Evolutionary conservation across 2,797 vertebrate species (phyloP).

Genomic region (Smutsia gigantea): DNA sequence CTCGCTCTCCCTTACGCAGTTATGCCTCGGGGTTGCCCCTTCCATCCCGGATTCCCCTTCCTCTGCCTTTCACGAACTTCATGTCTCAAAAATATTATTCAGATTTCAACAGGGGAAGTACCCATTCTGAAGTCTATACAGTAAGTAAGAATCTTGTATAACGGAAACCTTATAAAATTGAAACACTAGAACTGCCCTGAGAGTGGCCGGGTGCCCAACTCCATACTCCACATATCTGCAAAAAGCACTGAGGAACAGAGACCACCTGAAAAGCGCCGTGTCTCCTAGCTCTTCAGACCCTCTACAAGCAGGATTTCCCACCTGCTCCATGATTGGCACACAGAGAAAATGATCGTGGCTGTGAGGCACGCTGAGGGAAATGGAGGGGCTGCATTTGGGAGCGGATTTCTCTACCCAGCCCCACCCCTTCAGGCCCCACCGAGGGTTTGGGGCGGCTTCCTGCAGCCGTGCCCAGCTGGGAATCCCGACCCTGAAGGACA

Average conservation of each 20-base stretch:
- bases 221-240: too few relatives aligned
- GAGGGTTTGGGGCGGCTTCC: background rate
- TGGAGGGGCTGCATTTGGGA: rapidly evolving
- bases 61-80: too few relatives aligned
- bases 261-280: rapidly evolving
- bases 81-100: background rate
- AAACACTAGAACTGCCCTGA: background rate
- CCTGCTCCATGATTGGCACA: background rate
- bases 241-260: background rate
- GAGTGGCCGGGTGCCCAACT: too few relatives aligned
- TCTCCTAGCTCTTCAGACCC: background rate
- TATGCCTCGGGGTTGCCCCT: background rate
- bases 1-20: background rate
- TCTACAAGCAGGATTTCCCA: background rate
- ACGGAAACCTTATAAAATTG: background rate
- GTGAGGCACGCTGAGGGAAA: too few relatives aligned
- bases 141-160: background rate
- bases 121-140: background rate
- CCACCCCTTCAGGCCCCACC: too few relatives aligned
- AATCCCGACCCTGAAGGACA: background rate
- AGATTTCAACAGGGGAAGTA: background rate
- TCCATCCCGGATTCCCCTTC: background rate
- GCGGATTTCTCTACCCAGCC: background rate
- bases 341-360: background rate
- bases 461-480: too few relatives aligned